Base-by-base conservation (phyloP, 2,888 invertebrate genomes). In the Agrilus cyanescens region DNA sequence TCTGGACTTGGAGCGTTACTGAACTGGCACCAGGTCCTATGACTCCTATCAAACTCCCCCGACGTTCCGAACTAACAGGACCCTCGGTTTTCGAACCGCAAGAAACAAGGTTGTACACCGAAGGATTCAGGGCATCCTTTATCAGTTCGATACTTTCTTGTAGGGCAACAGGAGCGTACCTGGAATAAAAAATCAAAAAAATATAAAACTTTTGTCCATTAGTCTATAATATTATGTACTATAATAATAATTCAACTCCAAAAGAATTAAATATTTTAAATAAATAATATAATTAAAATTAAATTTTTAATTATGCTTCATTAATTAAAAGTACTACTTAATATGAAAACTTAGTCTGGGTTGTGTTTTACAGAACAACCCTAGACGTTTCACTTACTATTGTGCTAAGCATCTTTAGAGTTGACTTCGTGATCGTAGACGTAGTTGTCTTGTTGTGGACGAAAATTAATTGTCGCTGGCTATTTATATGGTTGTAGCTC, bases 141-240 rank as follows among this genome's bases (percentile, higher is more conserved):
- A 84, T 81, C 54, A 84, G 75, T 64, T 83, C 81, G 48, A 85
- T 79, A 59, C 79, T 80, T 65, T 84, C 84, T 56, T 84, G 83
- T 48, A 87, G 70, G 25, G 85, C 85, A 4, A 85, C 80, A 12
- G 84, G 79, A 3, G 85, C 79, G 56, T 83, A 84, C 25, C 25
- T 25, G 2, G 10, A 10, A 25, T 10, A 4, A 3, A 29, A 16
- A 18, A 37, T 37, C 16, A 13, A 15, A 18, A 16, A 10, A 31
- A 31, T 12, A 31, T 12, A 10, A n/a, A 31, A 31, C n/a, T n/a
- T 31, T n/a, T 12, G 31, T 12, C 10, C 31, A 31, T 31, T n/a
- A 31, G 10, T n/a, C 31, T 10, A 31, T 12, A 31, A 31, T n/a
- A 10, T 10, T 31, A n/a, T 12, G 31, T n/a, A n/a, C n/a, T 31